A percentile compares a stretch with the other conserved stretches of the same genome.
Evolutionary conservation across 2,797 vertebrate genomes (phyloP).

Genomic region (Heterohyrax brucei): DNA sequence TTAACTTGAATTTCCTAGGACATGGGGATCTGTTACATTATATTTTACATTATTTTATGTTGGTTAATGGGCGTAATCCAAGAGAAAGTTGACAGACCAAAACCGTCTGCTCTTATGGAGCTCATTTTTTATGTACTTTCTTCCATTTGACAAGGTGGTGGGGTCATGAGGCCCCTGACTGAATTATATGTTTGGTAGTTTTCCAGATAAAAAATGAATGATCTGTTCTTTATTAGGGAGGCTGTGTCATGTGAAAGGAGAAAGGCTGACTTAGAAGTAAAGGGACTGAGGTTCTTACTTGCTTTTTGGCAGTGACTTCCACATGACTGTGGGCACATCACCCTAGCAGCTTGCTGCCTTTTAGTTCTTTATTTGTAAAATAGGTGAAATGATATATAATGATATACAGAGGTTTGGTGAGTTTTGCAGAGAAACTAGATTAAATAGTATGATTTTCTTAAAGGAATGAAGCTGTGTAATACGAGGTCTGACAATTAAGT

Average conservation of each 20-base stretch:
- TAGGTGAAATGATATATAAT: slow-evolving; percentile 44
- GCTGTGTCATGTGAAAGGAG: slow-evolving; percentile 69
- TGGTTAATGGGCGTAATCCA: slow-evolving; percentile 78
- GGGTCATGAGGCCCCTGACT: slow-evolving; percentile 82
- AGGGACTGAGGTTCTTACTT: slow-evolving; percentile 64
- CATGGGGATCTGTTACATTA: slow-evolving; percentile 67
- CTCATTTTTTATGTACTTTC: slow-evolving; percentile 82
- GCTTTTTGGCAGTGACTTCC: slow-evolving; percentile 73
- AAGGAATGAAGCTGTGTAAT: slow-evolving; percentile 48
- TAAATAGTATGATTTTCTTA: slow-evolving; percentile 52
- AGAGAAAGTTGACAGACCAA: slow-evolving; percentile 83
- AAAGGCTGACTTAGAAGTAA: slow-evolving; percentile 77
- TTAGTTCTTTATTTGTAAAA: slow-evolving; percentile 68
- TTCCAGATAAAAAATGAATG: slow-evolving; percentile 85
- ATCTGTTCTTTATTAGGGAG: slow-evolving; percentile 84
- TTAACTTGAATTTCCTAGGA: slow-evolving; percentile 76
- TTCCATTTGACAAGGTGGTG: slow-evolving; percentile 82
- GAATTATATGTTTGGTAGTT: slow-evolving; percentile 77
- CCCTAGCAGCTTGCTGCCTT: slow-evolving; percentile 42
- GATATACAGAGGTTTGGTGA: slow-evolving; percentile 44
- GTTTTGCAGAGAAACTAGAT: slow-evolving; percentile 62
- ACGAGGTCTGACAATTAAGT: not conserved
- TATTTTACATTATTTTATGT: slow-evolving; percentile 79
- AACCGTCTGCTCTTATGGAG: slow-evolving; percentile 78
- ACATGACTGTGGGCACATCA: slow-evolving; percentile 29